Conservation (phyloP, 1,140 invertebrate species). For the Drosophila virilis region DNA sequence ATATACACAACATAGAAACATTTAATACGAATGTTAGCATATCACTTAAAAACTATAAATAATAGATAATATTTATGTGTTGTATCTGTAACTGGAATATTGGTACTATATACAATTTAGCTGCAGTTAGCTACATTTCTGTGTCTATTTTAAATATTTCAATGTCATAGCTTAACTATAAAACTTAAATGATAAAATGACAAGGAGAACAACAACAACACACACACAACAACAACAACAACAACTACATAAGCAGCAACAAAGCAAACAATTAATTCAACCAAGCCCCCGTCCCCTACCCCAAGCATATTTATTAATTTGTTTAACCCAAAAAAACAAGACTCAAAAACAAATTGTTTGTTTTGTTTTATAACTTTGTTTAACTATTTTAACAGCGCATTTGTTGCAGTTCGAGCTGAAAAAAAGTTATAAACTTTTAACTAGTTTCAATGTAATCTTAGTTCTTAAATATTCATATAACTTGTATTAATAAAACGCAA, state of each 20-base stretch:
- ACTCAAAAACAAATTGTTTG: conserved; percentile 23
- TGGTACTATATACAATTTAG: conserved; percentile 26
- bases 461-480: conserved; percentile 64
- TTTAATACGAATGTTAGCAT: conserved; percentile 71
- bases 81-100: conserved; percentile 30
- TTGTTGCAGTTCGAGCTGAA: conserved; percentile 65
- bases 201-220: conserved; percentile 4
- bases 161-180: conserved; percentile 60
- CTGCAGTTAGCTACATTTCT: conserved; percentile 72
- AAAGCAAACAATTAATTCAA: not conserved
- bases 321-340: conserved; percentile 19
- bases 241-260: conserved; percentile 2
- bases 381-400: conserved; percentile 60
- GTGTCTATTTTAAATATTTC: conserved; percentile 76
- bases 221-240: conserved; percentile 5
- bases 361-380: conserved; percentile 29
- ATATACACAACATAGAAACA: conserved; percentile 27
- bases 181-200: not conserved
- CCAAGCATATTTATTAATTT: conserved; percentile 18
- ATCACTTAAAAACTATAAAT: conserved; percentile 57
- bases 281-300: not conserved
- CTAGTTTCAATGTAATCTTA: conserved; percentile 78
- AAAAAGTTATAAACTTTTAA: conserved; percentile 61
- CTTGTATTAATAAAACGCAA: conserved; percentile 80
- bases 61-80: conserved; percentile 39